Evolutionary conservation across 1,140 invertebrate species (phyloP), one percentile per base, ranked within the genome.

Genomic region (Brachionus rotundiformis): DNA sequence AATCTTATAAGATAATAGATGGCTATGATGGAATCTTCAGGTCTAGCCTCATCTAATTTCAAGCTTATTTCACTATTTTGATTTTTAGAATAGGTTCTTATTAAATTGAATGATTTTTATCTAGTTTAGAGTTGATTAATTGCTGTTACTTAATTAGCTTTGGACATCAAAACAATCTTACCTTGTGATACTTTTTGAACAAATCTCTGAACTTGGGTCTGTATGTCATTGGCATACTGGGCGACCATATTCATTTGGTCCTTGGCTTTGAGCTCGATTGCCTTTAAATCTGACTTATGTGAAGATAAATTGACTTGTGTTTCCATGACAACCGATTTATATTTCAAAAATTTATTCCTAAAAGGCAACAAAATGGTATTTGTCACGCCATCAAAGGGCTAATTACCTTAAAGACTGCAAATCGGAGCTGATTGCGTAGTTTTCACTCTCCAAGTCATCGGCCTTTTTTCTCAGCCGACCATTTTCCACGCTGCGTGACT

Each of bases 321-420:
- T 8, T 54, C 76, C 47, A 23, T 79, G 76, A 63, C 44, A 79
- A 79, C 44, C 16, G 47, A 79, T 59, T 79, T 49, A 23, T 59
- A 79, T 36, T 39, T 79, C 36, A 33, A 36, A 33, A 41, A 39
- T 59, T 79, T 79, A 33, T 79, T 63, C 27, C 76, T 79, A 25
- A 47, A 47, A 5, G 10, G 6, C 23, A 36, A 31, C 36, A 36
- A 68, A 33, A 19, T 44, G 16, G 5, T 41, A 47, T 65, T 31
- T 65, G 25, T 65, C 61, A 31, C 25, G 25, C 31, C 1, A 65
- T n/a, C 13, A 29, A 10, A 13, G 29, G 61, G 25, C 31, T 29
- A 65, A 31, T 77, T 59, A 77, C 73, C 49, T 77, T 44, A 54
- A 33, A 47, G 16, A 11, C 19, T 44, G 1, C 23, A 77, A 29